Conservation (phyloP, 1,140 invertebrate genomes). For the Kradibia gibbosae region DNA sequence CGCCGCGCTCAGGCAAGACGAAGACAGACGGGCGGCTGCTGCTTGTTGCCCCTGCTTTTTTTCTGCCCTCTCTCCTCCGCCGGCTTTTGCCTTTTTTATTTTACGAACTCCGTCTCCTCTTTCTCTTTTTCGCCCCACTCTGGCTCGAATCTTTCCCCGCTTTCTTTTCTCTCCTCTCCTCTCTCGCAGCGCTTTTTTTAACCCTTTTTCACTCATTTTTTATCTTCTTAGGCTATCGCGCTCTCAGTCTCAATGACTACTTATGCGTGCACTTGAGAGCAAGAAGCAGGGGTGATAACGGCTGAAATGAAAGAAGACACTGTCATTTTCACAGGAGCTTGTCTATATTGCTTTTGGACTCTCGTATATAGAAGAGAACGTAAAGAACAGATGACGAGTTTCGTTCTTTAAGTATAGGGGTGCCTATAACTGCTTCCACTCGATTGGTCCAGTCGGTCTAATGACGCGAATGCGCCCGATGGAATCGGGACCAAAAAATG, state of each 20-base stretch:
- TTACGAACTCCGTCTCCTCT: conserved; percentile 48
- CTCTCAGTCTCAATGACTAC: neutral
- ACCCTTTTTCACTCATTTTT: conserved; percentile 3
- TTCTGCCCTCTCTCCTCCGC: neutral
- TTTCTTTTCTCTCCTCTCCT: conserved; percentile 6
- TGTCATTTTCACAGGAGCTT: no score
- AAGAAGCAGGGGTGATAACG: no score
- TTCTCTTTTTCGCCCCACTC: conserved; percentile 21
- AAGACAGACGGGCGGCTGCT: conserved; percentile 4
- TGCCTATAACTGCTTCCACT: neutral
- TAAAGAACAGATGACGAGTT: no score
- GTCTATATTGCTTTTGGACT: no score
- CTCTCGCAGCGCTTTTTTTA: neutral
- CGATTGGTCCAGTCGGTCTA: conserved; percentile 20
- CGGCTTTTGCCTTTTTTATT: conserved; percentile 39
- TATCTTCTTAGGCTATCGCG: conserved; percentile 1
- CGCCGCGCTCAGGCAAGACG: conserved; percentile 55
- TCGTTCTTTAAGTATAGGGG: no score
- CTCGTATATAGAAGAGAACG: no score
- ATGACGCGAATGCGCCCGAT: conserved; percentile 16
- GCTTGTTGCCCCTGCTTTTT: neutral
- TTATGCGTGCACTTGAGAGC: neutral
- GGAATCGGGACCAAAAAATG: neutral
- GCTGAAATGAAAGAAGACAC: neutral
- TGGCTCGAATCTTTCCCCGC: conserved; percentile 42